Base-by-base conservation (phyloP, 2,888 invertebrate species). In the Ectropis crepuscularia region DNA sequence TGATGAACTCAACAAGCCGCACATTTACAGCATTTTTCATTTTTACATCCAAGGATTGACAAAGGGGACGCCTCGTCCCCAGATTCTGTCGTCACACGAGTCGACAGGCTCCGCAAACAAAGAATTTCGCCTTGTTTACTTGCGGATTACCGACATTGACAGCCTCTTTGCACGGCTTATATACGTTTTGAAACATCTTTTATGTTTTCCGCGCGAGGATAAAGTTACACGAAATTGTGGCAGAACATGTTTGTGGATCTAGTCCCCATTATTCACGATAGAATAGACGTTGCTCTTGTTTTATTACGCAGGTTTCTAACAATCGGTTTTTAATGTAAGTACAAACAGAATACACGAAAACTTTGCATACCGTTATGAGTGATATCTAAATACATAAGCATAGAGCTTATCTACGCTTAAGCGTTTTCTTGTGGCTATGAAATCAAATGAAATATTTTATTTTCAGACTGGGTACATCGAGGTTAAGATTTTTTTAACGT, bases 91-190 rank as follows among this genome's bases (percentile, higher is more conserved):
- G 63, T 68, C 67, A 74, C 68, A 63, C 72, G 70, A 73, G 69
- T 70, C 71, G 71, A 71, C 74, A 69, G 46, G 70, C 61, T 74
- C 57, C 49, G 68, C 70, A 74, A 76, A 77, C 72, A 78, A 75
- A 77, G 74, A 67, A 78, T 76, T 77, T 75, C 64, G 67, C 67
- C 69, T 71, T 78, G 74, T 79, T 75, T 76, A 74, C 71, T 67
- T 67, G 66, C 65, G 80, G 75, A 78, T 79, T 80, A 80, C 70
- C 72, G 45, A 71, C 70, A 74, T 76, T 77, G 78, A 75, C 80
- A 75, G 73, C 65, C 74, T 74, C 74, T 78, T 79, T 77, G 75
- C 75, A 66, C 68, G 65, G 71, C 76, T 76, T 73, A 73, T 69
- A 60, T 67, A 63, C 74, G 72, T 73, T 68, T 65, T 69, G 71